Base-by-base conservation (phyloP, 2,797 vertebrate genomes). In the Sebastes hubbsi region DNA sequence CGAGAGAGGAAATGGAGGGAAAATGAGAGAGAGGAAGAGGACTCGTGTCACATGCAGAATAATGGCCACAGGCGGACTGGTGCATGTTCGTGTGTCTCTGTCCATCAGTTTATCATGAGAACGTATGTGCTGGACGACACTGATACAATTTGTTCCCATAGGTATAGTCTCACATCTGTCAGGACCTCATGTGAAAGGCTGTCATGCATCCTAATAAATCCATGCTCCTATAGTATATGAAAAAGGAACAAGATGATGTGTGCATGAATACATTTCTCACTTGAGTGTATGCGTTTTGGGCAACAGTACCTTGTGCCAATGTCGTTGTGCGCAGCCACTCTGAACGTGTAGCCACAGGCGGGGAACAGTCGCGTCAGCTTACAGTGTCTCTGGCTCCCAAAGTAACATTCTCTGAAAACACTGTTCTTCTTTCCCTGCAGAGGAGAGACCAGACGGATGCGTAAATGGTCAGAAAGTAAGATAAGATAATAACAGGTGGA, bases 331-430 rank as follows among this genome's bases (percentile, higher is more conserved):
- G 98, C 98, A 0, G 98, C 97, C 88, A 99, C 93, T 72, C 98
- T 95, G 95, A 99, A 99, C 0, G 98, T 99, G 94, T 99, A 99
- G 38, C 97, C 97, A 80, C 97, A 94, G 58, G 97, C 98, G 0
- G 99, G 98, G 86, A 96, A 97, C 32, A 99, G 96, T 67, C 97
- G 97, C 2, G 96, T 97, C 89, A 99, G 69, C 88, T 98, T 99
- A 95, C 94, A 98, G 92, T 99, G 98, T 93, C 97, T 97, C 94
- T 98, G 98, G 95, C 93, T 97, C 74, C 98, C 99, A 56, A 97
- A 97, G 93, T 97, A 99, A 91, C 96, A 99, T 94, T 99, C 97
- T 95, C 97, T 96, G 95, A 99, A 99, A 85, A 96, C 94, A 71
- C 96, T 97, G 96, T 98, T 99, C 91, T 98, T 97, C 91, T 98